Conservation (phyloP, 2,888 invertebrate species). For the Nysson spinosus region DNA sequence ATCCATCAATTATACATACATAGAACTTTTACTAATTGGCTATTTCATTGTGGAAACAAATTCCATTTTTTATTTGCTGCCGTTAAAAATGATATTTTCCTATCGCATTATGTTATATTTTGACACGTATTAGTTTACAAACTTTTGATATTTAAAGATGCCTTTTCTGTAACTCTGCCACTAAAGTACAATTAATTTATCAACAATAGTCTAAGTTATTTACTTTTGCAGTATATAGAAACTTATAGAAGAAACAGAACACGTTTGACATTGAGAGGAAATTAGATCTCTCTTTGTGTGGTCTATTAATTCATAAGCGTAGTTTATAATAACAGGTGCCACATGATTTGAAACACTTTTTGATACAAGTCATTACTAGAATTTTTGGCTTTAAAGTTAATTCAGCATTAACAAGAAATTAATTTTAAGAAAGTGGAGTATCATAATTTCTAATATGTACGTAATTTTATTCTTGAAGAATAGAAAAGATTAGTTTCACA, state of each 20-base stretch:
- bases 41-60: slow-evolving; percentile 15
- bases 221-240: too few species aligned
- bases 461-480: not conserved
- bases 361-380: not conserved
- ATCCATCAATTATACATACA: slow-evolving; percentile 3
- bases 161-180: too few species aligned
- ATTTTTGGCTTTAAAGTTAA: not conserved
- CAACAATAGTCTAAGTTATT: too few species aligned
- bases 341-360: not conserved
- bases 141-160: too few species aligned
- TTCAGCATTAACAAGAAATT: not conserved
- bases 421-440: not conserved
- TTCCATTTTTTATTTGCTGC: not conserved
- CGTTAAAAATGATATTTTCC: not conserved
- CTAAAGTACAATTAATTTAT: too few species aligned
- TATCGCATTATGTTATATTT: not conserved
- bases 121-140: not conserved
- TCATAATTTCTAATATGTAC: not conserved
- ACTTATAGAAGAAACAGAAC: too few species aligned
- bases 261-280: too few species aligned
- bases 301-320: too few species aligned
- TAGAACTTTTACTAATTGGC: slow-evolving; percentile 3
- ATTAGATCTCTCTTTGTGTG: too few species aligned
- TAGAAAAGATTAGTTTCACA: slow-evolving; percentile 7
- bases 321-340: too few species aligned